These are phyloP conservation scores for Coreoperca whiteheadi DNA, from an alignment of 2,113 vertebrate species.

Conservation along the genomic window DNA sequence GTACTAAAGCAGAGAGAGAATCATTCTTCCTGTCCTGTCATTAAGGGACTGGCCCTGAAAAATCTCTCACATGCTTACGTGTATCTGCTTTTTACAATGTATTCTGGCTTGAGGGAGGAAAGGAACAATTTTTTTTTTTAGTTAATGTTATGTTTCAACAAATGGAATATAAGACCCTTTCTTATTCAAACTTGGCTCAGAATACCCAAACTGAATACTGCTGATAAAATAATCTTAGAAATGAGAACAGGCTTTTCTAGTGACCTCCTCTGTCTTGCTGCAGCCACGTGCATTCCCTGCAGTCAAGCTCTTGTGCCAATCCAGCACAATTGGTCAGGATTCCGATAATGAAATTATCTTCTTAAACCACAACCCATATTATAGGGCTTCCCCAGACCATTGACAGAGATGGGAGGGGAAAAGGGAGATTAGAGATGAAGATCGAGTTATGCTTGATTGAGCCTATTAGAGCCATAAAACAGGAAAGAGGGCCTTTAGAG, in stretches of 20 bases:
- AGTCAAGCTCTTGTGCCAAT: conserved; percentile 23
- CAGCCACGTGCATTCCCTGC: conserved; percentile 46
- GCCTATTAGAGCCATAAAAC: conserved; percentile 60
- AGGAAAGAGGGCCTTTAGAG: conserved; percentile 49
- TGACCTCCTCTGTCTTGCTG: background rate
- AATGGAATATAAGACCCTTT: background rate
- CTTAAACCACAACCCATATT: conserved; percentile 55
- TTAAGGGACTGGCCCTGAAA: background rate
- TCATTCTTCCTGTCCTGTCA: background rate
- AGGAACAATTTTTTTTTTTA: background rate
- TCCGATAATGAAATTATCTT: conserved; percentile 44
- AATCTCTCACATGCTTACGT: background rate
- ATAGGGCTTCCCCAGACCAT: conserved; percentile 49
- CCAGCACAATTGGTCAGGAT: conserved; percentile 38
- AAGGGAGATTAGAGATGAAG: conserved; percentile 29
- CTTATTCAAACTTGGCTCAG: background rate
- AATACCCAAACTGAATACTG: conserved; percentile 8
- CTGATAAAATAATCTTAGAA: background rate
- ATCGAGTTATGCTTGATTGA: conserved; percentile 66
- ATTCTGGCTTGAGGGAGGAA: background rate
- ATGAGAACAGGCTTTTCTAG: background rate
- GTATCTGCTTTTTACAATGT: background rate
- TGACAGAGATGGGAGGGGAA: conserved; percentile 40
- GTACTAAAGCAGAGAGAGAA: background rate
- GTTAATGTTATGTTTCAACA: background rate